These are phyloP conservation scores for Ectemnius continuus DNA, from an alignment of 2,888 invertebrate species.

Conservation along the genomic window DNA sequence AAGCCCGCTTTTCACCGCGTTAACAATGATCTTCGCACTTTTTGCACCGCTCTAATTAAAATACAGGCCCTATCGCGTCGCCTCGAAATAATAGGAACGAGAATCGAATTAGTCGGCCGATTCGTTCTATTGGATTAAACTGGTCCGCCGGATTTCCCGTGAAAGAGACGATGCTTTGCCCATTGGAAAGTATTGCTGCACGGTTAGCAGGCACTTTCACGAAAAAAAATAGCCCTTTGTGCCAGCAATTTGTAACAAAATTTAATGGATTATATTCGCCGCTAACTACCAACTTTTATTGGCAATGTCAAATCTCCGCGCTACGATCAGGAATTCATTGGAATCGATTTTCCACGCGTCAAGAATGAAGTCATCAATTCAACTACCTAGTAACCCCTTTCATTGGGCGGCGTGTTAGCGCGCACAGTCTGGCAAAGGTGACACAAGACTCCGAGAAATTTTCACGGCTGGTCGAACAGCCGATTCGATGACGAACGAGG, in stretches of 20 bases:
- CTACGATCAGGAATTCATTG: not conserved
- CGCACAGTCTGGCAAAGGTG: not conserved
- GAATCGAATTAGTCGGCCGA: not conserved
- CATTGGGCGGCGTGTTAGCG: not conserved
- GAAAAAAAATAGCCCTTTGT: not conserved
- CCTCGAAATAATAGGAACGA: slow-evolving; percentile 5
- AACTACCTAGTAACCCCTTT: no score
- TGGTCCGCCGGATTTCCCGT: not conserved
- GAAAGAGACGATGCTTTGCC: not conserved
- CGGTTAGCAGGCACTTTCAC: no score
- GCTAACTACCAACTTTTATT: not conserved
- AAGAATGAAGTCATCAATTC: not conserved
- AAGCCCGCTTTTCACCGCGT: not conserved
- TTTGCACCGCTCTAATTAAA: not conserved
- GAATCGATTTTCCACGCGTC: not conserved
- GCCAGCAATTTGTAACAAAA: not conserved
- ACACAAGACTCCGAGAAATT: slow-evolving; percentile 36
- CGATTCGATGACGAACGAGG: slow-evolving; percentile 7
- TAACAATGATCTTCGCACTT: slow-evolving; percentile 3
- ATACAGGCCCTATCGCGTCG: not conserved
- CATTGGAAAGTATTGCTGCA: no score
- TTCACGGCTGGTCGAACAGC: slow-evolving; percentile 27
- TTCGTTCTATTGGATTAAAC: slow-evolving; percentile 6
- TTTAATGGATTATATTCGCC: not conserved
- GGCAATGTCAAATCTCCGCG: not conserved